Evolutionary conservation across 2,113 vertebrate genomes (phyloP).

Genomic region (Chionis minor): DNA sequence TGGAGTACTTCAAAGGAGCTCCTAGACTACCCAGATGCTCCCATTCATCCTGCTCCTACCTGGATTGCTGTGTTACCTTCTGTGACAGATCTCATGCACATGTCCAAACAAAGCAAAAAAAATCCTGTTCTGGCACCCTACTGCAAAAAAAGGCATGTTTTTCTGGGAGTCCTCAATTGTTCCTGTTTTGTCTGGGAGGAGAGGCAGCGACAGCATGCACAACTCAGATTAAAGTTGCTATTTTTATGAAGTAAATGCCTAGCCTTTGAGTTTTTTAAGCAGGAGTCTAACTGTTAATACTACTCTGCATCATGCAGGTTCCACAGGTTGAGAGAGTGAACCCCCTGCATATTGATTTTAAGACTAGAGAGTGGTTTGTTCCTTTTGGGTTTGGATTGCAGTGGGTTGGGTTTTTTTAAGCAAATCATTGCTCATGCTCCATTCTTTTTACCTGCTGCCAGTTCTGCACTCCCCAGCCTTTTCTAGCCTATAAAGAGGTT

Average conservation of each 20-base stretch:
- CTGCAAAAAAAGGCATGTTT: neutral
- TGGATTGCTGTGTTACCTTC: rapidly evolving
- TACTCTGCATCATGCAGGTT: rapidly evolving
- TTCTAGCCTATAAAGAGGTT: neutral
- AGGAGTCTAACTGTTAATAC: neutral
- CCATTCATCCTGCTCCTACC: neutral
- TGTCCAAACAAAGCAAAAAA: neutral
- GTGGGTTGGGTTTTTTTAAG: neutral
- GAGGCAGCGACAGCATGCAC: neutral
- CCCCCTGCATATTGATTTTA: neutral
- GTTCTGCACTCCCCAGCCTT: neutral
- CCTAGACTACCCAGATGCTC: neutral
- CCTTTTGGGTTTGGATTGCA: neutral
- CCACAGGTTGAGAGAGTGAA: neutral
- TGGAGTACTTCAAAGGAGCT: neutral
- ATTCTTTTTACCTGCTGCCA: neutral
- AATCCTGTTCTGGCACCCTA: neutral
- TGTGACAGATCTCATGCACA: neutral
- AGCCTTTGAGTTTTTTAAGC: neutral
- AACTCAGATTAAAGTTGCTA: neutral
- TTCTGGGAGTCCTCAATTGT: neutral
- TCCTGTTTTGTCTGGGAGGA: neutral
- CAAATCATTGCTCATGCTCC: neutral
- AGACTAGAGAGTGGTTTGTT: neutral
- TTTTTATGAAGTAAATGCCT: neutral